Conservation (phyloP, 2,113 vertebrate species). For the Mesitornis unicolor region DNA sequence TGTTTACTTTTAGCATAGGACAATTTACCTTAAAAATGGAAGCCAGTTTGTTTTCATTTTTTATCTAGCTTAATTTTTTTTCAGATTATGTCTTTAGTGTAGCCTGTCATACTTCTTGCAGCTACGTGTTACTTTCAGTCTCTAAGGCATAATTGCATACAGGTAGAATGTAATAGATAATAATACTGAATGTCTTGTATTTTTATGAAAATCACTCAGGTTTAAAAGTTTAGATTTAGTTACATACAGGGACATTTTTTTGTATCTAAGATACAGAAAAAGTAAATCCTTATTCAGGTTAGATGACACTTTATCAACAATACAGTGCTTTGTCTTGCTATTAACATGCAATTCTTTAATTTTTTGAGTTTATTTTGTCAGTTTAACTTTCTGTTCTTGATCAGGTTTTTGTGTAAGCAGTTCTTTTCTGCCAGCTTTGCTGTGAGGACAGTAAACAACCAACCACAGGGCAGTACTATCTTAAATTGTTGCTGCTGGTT, state of each 20-base stretch:
- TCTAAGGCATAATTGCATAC: conserved; percentile 9
- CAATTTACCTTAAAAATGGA: background rate
- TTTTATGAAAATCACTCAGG: conserved; percentile 52
- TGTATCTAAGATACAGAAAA: background rate
- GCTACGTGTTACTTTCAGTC: background rate
- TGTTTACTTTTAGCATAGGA: conserved; percentile 27
- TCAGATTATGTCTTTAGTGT: background rate
- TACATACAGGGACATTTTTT: background rate
- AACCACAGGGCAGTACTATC: background rate
- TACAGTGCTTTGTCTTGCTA: background rate
- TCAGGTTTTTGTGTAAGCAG: background rate
- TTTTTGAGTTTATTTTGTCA: background rate
- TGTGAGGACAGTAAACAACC: background rate
- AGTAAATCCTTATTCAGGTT: conserved; percentile 20
- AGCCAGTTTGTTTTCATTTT: background rate
- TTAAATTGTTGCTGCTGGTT: background rate
- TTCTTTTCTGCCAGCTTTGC: background rate
- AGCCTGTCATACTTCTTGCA: background rate
- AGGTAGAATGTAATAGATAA: conserved; percentile 47
- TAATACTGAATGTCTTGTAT: conserved; percentile 38
- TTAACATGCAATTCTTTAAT: background rate
- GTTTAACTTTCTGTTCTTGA: background rate
- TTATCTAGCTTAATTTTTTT: background rate
- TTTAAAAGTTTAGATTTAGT: conserved; percentile 18
- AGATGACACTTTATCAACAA: background rate